A percentile compares a stretch with the other conserved stretches of the same genome.
Conservation (phyloP, 1,140 invertebrate genomes). For the Drosophila ogumai region DNA sequence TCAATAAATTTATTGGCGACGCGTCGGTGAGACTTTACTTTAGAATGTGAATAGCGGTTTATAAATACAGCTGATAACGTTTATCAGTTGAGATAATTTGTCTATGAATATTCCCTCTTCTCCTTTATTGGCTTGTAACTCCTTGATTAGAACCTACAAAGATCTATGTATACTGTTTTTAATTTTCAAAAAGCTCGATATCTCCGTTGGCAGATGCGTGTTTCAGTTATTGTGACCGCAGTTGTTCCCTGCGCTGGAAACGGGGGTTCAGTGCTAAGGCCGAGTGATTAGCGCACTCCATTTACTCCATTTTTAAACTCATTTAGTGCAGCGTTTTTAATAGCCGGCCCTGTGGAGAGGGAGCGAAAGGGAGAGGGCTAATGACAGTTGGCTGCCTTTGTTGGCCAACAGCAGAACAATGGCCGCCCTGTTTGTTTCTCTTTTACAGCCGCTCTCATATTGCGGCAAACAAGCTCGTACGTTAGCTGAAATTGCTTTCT, state of each 20-base stretch:
- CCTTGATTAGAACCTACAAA: background rate
- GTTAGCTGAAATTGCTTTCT: conserved; percentile 68
- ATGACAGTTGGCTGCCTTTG: conserved; percentile 60
- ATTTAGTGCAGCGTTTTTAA: conserved; percentile 68
- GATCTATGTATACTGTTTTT: too few species aligned
- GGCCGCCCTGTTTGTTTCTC: conserved; percentile 28
- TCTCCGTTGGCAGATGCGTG: background rate
- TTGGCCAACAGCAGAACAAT: conserved; percentile 48
- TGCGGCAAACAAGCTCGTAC: conserved; percentile 43
- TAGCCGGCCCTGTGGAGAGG: conserved; percentile 21
- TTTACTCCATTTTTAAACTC: conserved; percentile 78
- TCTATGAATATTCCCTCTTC: background rate
- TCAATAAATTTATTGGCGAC: too few species aligned
- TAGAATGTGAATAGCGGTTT: background rate
- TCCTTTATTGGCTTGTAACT: background rate
- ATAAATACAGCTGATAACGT: background rate
- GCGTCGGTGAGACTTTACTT: background rate
- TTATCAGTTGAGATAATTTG: background rate
- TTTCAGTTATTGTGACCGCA: background rate
- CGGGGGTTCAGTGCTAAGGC: conserved; percentile 13
- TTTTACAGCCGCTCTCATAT: conserved; percentile 3
- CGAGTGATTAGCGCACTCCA: conserved; percentile 57
- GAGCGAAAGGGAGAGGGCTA: conserved; percentile 46
- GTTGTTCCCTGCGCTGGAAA: background rate
- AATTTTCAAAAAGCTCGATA: background rate